Conservation (phyloP, 2,888 invertebrate genomes). For the Stomorhina lunata region DNA sequence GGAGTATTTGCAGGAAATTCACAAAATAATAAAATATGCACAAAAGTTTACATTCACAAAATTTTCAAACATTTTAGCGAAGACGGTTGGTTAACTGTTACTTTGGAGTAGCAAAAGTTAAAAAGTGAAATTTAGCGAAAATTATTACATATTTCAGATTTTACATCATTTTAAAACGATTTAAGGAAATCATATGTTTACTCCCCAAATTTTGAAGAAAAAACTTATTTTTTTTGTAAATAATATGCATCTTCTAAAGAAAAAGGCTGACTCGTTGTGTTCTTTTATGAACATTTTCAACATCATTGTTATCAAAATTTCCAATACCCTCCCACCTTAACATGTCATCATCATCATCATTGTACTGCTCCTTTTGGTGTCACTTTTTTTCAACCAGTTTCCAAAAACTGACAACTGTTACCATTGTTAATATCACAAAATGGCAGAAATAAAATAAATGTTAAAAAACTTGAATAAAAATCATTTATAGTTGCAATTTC, state of each 20-base stretch:
- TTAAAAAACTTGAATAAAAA: conserved; percentile 3
- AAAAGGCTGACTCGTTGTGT: conserved; percentile 18
- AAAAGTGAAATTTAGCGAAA: conserved; percentile 57
- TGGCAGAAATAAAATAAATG: background rate
- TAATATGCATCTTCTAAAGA: background rate
- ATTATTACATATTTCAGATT: background rate
- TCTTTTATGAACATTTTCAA: background rate
- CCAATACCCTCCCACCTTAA: background rate
- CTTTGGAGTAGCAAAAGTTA: conserved; percentile 22
- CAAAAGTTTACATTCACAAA: background rate
- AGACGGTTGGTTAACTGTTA: background rate
- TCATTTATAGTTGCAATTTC: conserved; percentile 25
- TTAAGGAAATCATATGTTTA: background rate
- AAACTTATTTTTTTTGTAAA: background rate
- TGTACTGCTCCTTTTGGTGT: background rate
- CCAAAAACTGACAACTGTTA: conserved; percentile 36
- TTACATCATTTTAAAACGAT: background rate
- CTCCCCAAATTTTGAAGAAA: background rate
- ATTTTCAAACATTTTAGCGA: conserved; percentile 4
- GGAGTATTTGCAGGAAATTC: conserved; percentile 12
- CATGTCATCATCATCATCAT: background rate
- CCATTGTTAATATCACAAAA: background rate
- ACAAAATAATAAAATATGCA: conserved; percentile 30
- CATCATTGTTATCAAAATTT: background rate
- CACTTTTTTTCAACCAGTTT: background rate